Conservation (phyloP, 2,888 invertebrate species). For the Lathronympha strigana region DNA sequence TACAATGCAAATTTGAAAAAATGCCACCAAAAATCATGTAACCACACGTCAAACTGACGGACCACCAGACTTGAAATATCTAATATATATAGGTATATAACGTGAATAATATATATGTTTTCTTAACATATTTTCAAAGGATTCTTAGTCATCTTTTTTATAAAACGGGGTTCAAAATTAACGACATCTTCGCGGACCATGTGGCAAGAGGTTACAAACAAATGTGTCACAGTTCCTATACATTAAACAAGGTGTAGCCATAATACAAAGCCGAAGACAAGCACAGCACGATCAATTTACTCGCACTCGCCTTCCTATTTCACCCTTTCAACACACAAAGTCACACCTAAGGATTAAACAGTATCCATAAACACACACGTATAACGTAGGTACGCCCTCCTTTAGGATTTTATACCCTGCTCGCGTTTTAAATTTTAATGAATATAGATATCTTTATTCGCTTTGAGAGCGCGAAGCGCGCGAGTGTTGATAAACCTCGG, state of each 20-base stretch:
- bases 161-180: no score
- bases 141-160: no score
- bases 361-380: constrained; percentile 34
- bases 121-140: no score
- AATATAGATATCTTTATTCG: constrained; percentile 81
- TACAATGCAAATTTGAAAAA: no score
- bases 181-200: no score
- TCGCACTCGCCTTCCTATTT: not conserved
- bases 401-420: constrained; percentile 75
- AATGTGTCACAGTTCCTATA: no score
- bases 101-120: no score
- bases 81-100: no score
- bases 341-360: constrained; percentile 39
- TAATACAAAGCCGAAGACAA: not conserved
- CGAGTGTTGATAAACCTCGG: constrained; percentile 50
- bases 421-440: constrained; percentile 81
- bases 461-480: constrained; percentile 65
- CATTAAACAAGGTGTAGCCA: not conserved
- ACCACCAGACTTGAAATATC: no score
- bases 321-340: constrained; percentile 33
- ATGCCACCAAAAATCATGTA: no score
- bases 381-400: constrained; percentile 49
- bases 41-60: no score
- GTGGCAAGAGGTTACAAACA: no score
- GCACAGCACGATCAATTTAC: not conserved